These are phyloP conservation scores for Cryptosula pallasiana DNA, from an alignment of 2,888 invertebrate species.

Conservation along the genomic window DNA sequence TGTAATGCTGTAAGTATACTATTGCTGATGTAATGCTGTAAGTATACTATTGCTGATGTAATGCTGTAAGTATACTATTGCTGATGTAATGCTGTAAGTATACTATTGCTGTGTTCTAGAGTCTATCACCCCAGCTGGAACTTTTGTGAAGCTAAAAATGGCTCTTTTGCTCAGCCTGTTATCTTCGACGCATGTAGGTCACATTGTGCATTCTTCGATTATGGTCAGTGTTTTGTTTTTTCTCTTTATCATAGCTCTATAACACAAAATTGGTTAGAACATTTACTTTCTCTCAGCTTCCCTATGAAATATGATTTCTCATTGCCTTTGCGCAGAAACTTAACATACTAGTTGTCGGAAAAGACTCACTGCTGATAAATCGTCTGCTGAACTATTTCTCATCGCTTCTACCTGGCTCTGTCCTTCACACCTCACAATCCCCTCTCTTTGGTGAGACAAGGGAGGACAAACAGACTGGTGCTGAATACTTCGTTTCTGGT, in stretches of 20 bases:
- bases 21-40: too few relatives aligned
- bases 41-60: too few relatives aligned
- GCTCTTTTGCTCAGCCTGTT: conserved; percentile 13
- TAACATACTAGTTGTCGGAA: background rate
- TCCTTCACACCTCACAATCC: background rate
- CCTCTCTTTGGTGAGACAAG: conserved; percentile 7
- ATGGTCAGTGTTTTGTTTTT: too few relatives aligned
- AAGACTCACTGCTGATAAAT: background rate
- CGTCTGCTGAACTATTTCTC: conserved; percentile 11
- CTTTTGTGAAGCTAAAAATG: conserved; percentile 6
- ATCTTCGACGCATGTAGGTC: background rate
- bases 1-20: too few relatives aligned
- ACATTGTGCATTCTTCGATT: background rate
- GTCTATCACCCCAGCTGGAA: background rate
- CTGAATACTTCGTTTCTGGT: conserved; percentile 13
- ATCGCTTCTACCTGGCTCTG: background rate
- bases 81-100: too few relatives aligned
- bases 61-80: too few relatives aligned
- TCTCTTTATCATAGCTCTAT: too few relatives aligned
- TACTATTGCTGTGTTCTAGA: background rate
- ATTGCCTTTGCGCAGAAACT: conserved; percentile 4
- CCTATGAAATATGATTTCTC: too few relatives aligned
- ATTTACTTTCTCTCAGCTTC: too few relatives aligned
- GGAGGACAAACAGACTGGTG: background rate
- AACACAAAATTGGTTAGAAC: too few relatives aligned